Base-by-base conservation (phyloP, 1,140 invertebrate species). In the Hylyphantes graminicola region DNA sequence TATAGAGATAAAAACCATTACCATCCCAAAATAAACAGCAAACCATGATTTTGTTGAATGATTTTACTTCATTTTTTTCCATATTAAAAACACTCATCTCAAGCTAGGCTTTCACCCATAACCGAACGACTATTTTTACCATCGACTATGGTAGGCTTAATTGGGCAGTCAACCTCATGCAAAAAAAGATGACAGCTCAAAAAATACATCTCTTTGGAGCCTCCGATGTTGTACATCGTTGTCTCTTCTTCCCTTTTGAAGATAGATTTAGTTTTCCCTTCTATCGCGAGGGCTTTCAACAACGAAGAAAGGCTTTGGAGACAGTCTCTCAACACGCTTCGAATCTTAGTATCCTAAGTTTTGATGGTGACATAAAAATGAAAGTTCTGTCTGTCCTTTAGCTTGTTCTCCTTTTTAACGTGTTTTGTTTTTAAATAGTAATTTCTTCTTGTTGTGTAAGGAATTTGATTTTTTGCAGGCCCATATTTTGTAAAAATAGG, bases 51-150 rank as follows among this genome's bases (percentile, higher is more conserved):
- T 70, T 70, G 54, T 70, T 54, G 67, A 70, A 70, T 48, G 15
- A 12, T 13, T 17, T 4, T 15, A 17, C 57, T n/a, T 53, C 48
- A 53, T 70, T 70, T 17, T 15, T 17, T 1, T 51, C 8, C 48
- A 51, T 51, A 70, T 70, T 17, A 70, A 59, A 70, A 11, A 35
- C 35, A 35, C 35, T 35, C 35, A 35, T 35, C 35, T 35, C 35
- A 35, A n/a, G 35, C 35, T 35, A 35, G 35, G 35, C 35, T 35
- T 35, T 35, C 35, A 35, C 15, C 57, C 15, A 17, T 48, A 9
- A 70, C 51, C 67, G 51, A 70, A 70, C 48, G 67, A 15, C 67
- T 70, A 70, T 70, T 70, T 70, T 70, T 70, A 70, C 67, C 35
- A 51, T 51, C 11, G 51, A 9, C 50, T 53, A 17, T 17, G 15